These are phyloP conservation scores for Aphaenogaster rudis DNA, from an alignment of 1,140 invertebrate species.

Conservation along the genomic window DNA sequence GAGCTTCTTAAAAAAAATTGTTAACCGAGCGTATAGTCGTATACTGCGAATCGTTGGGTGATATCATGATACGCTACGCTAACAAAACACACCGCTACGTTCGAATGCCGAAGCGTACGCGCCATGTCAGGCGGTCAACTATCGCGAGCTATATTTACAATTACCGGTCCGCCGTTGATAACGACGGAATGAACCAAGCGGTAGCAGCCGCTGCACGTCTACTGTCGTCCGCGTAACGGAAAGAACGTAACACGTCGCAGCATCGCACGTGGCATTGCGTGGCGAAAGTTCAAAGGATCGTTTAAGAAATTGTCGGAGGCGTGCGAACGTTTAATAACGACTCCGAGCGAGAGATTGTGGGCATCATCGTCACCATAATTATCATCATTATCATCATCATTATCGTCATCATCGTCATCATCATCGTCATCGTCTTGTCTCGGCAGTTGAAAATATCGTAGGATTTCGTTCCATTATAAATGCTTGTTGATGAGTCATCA, in stretches of 20 bases:
- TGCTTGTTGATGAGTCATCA: constrained; percentile 65
- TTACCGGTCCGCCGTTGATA: constrained; percentile 14
- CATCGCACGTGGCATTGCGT: not conserved
- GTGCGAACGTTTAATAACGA: constrained; percentile 3
- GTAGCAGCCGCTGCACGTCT: not conserved
- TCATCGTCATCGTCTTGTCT: not conserved
- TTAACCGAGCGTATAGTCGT: too few species aligned
- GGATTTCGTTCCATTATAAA: constrained; percentile 70
- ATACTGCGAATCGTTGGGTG: too few species aligned
- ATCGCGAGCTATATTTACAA: constrained; percentile 47
- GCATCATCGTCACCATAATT: not conserved
- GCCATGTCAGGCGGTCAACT: not conserved
- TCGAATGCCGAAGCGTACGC: not conserved
- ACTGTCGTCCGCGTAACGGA: not conserved
- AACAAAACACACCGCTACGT: constrained; percentile 6
- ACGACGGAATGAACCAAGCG: not conserved
- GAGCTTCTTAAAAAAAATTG: too few species aligned
- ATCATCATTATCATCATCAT: too few species aligned
- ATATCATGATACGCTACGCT: not conserved
- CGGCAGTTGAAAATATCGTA: constrained; percentile 41
- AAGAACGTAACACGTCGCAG: not conserved
- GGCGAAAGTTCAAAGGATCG: constrained; percentile 5
- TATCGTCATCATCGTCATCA: not conserved
- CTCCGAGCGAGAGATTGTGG: not conserved
- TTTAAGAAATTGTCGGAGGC: not conserved